Base-by-base conservation (phyloP, 2,113 vertebrate genomes). In the Carassius gibelio region DNA sequence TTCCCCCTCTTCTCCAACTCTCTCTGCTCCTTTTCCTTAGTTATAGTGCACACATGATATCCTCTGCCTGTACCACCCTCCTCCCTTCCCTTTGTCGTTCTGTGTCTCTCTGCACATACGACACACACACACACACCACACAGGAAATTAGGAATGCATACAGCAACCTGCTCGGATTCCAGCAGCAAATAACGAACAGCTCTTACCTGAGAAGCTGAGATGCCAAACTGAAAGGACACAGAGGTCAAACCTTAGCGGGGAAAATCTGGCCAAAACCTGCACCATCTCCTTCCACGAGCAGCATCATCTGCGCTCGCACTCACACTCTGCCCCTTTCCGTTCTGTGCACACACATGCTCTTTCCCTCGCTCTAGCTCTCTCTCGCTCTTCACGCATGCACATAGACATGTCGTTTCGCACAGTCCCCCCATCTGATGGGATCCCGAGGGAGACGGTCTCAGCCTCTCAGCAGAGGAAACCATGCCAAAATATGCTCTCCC, bases 161-260 rank as follows among this genome's bases (percentile, higher is more conserved):
- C 83, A 75, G 81, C 81, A 91, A 91, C 92, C 89, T 90, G 85
- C 86, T 84, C 87, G 76, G 84, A 91, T 85, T 88, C 82, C 88
- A 83, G 92, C 89, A 86, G 71, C 42, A 87, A 94, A 89, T 91
- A 93, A 92, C 91, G 86, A 91, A 91, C 92, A 92, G 93, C 91
- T 90, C 92, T 88, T 93, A 92, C 89, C 90, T 89, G 91, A 91
- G 94, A 92, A 96, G 94, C 94, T 94, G 95, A 93, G 93, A 92
- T 94, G 93, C 94, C 92, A 93, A 91, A 92, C 93, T 93, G 94
- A 92, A 94, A 95, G 94, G 93, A 96, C 93, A 95, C 95, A 96
- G 96, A 97, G 96, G 96, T 97, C 96, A 97, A 95, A 95, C 94
- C 95, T 95, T 93, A 95, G 95, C 94, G 95, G 95, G 96, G 95